Evolutionary conservation across 2,797 vertebrate genomes (phyloP).

Genomic region (Apodemus agrarius): DNA sequence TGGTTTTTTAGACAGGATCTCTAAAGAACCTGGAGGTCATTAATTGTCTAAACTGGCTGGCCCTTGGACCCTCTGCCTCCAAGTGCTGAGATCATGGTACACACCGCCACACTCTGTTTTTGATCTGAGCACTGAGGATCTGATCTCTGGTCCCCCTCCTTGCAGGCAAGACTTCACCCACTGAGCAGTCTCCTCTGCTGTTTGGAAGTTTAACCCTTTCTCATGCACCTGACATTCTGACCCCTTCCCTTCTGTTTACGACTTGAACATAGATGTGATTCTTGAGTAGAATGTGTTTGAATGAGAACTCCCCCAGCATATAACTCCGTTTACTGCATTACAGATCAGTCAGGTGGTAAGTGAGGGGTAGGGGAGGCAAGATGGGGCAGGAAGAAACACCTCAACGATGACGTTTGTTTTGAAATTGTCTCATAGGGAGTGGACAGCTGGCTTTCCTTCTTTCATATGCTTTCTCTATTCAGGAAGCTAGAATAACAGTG

Average conservation of each 20-base stretch:
- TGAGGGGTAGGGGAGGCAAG: not conserved
- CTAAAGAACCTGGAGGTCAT: not conserved
- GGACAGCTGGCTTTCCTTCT: not conserved
- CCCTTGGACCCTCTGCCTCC: not conserved
- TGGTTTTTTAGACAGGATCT: not conserved
- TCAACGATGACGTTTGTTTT: not conserved
- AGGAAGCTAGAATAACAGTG: not conserved
- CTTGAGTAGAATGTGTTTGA: not conserved
- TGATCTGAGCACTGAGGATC: not conserved
- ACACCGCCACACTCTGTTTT: not conserved
- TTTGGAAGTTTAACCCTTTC: constrained; percentile 11
- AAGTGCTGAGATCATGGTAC: not conserved
- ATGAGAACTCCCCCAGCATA: not conserved
- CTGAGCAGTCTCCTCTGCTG: not conserved
- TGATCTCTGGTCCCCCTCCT: not conserved
- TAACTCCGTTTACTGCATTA: not conserved
- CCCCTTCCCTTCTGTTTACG: not conserved
- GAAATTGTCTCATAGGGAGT: constrained; percentile 8
- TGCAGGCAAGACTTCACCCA: not conserved
- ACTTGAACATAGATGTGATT: not conserved
- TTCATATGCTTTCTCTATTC: constrained; percentile 15
- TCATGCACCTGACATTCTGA: not conserved
- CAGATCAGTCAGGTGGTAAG: not conserved
- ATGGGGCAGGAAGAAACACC: not conserved
- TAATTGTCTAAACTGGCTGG: not conserved